phyloP scores from a whole-genome alignment of 2,888 invertebrate genomes.

The Chrysolina americana region DNA sequence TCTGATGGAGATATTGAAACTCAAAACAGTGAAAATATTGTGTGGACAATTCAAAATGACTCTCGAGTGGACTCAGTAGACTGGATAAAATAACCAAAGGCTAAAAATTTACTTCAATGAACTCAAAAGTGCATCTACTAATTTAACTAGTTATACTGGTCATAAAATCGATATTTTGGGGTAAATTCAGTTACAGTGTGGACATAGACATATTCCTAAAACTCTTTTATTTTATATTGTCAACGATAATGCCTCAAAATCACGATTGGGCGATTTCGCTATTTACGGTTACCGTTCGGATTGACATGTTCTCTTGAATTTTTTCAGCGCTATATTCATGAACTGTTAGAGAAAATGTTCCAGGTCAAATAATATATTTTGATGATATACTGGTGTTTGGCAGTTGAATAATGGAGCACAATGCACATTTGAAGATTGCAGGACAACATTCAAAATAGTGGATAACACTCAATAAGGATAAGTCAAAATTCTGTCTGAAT shows the following conservation, averaged over 20 bases:
- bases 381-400: constrained; percentile 37
- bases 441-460: constrained; percentile 13
- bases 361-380: constrained; percentile 38
- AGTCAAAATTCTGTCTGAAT: constrained; percentile 26
- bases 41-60: neutral
- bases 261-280: constrained; percentile 21
- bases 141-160: constrained; percentile 10
- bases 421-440: neutral
- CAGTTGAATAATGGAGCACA: constrained; percentile 1
- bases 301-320: no score
- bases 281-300: neutral
- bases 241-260: constrained; percentile 10
- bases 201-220: neutral
- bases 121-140: no score
- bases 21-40: constrained; percentile 8
- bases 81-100: no score
- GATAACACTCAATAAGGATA: constrained; percentile 32
- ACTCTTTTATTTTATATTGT: constrained; percentile 14
- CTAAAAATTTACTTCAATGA: no score
- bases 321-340: constrained; percentile 24
- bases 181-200: constrained; percentile 5
- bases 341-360: constrained; percentile 36
- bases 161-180: constrained; percentile 23
- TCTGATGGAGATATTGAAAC: neutral
- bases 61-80: no score